A percentile compares a stretch with the other conserved stretches of the same genome.
Evolutionary conservation across 1,140 invertebrate genomes (phyloP).

Genomic region (Acyrthosiphon pisum): DNA sequence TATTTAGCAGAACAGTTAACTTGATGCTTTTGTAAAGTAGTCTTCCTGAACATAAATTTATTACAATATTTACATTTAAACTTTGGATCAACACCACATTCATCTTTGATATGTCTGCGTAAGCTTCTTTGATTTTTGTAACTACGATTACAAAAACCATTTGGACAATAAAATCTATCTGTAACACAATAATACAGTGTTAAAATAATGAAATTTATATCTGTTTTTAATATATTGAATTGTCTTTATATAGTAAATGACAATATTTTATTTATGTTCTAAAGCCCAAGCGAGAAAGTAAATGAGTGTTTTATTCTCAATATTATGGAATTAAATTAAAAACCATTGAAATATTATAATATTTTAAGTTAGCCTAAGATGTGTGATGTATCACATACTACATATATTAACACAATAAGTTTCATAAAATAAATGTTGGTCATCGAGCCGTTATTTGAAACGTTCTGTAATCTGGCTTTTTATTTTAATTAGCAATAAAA

Average conservation of each 20-base stretch:
- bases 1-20: slow-evolving; percentile 2
- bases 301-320: neutral
- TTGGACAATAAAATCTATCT: slow-evolving; percentile 50
- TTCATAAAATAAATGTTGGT: neutral
- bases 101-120: slow-evolving; percentile 59
- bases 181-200: slow-evolving; percentile 7
- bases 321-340: neutral
- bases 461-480: neutral
- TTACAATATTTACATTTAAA: slow-evolving; percentile 58
- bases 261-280: neutral
- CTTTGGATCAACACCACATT: slow-evolving; percentile 59
- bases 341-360: neutral
- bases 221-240: neutral
- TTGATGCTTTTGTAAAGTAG: slow-evolving; percentile 37
- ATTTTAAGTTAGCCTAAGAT: neutral
- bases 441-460: neutral
- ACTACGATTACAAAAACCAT: slow-evolving; percentile 33
- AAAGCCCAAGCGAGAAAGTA: slow-evolving; percentile 37
- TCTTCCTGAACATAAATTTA: slow-evolving; percentile 42
- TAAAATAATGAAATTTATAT: neutral
- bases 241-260: neutral
- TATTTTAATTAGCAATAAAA: neutral
- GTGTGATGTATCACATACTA: neutral
- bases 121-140: slow-evolving; percentile 58
- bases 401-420: neutral